Evolutionary conservation across 92 coral and sea anemone species (phyloP).

Genomic region (Porites cylindrica): DNA sequence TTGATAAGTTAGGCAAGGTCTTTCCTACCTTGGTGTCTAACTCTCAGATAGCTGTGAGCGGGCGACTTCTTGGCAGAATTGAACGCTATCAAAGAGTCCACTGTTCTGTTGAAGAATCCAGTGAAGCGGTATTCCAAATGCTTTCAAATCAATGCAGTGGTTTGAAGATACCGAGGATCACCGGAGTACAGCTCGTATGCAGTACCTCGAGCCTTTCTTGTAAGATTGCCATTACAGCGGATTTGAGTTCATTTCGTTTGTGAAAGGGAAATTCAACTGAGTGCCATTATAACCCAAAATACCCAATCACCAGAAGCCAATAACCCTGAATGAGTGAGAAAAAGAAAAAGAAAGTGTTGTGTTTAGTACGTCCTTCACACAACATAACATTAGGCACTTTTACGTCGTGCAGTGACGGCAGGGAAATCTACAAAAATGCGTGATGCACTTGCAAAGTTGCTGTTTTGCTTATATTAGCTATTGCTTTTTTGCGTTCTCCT

Average conservation of each 20-base stretch:
- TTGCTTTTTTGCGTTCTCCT: too few relatives aligned
- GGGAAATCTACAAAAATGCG: too few relatives aligned
- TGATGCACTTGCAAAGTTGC: too few relatives aligned
- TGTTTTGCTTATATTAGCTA: too few relatives aligned
- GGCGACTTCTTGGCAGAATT: slow-evolving; percentile 34
- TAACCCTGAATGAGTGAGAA: too few relatives aligned
- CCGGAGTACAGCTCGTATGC: slow-evolving; percentile 42
- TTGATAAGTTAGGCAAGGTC: slow-evolving; percentile 31
- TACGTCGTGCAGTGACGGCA: too few relatives aligned
- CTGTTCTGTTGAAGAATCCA: slow-evolving; percentile 13
- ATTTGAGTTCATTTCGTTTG: neutral
- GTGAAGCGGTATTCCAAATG: slow-evolving; percentile 25
- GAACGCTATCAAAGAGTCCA: slow-evolving; percentile 2
- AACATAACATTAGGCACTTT: too few relatives aligned
- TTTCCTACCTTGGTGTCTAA: slow-evolving; percentile 63
- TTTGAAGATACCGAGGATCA: neutral
- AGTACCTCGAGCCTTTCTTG: slow-evolving; percentile 7
- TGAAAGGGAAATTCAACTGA: neutral
- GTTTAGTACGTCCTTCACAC: too few relatives aligned
- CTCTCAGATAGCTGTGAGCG: slow-evolving; percentile 54
- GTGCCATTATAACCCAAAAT: too few relatives aligned
- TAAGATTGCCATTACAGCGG: slow-evolving; percentile 1
- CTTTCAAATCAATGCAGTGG: slow-evolving; percentile 32
- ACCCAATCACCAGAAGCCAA: too few relatives aligned
- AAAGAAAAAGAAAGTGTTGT: too few relatives aligned